Percentiles rank a stretch among this genome's conserved stretches.
Evolutionary conservation across 2,113 vertebrate species (phyloP).

Genomic region (Colaptes auratus): DNA sequence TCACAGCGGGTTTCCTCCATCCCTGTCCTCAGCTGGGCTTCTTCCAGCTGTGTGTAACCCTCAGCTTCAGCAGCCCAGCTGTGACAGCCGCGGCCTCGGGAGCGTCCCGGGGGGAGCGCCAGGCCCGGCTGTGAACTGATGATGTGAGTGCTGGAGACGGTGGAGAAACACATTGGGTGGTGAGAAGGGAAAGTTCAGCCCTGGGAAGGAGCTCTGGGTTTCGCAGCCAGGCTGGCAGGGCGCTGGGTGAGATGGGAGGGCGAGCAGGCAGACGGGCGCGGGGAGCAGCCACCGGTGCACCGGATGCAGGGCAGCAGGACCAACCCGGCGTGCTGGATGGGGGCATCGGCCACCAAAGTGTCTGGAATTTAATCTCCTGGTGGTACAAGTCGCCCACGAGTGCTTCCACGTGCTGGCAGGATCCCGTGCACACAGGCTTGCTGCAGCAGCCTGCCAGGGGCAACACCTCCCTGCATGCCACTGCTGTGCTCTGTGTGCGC

Average conservation of each 20-base stretch:
- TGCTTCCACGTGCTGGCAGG: neutral
- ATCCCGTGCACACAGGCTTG: rapidly evolving
- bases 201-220: neutral
- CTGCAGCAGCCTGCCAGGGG: rapidly evolving
- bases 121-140: neutral
- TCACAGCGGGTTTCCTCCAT: neutral
- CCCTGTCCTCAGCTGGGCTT: neutral
- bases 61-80: neutral
- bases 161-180: neutral
- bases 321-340: rapidly evolving
- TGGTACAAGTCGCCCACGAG: neutral
- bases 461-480: rapidly evolving
- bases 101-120: neutral
- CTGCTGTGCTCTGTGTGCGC: rapidly evolving
- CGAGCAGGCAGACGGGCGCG: neutral
- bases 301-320: rapidly evolving
- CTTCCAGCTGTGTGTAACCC: slow-evolving; percentile 17
- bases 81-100: neutral
- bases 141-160: neutral
- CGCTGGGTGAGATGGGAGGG: rapidly evolving
- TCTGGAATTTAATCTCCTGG: rapidly evolving
- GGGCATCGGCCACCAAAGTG: rapidly evolving
- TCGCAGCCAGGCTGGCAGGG: neutral
- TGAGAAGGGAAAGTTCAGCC: neutral
- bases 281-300: neutral